Conservation (phyloP, 2,113 vertebrate species). For the Sphyrna mokarran region DNA sequence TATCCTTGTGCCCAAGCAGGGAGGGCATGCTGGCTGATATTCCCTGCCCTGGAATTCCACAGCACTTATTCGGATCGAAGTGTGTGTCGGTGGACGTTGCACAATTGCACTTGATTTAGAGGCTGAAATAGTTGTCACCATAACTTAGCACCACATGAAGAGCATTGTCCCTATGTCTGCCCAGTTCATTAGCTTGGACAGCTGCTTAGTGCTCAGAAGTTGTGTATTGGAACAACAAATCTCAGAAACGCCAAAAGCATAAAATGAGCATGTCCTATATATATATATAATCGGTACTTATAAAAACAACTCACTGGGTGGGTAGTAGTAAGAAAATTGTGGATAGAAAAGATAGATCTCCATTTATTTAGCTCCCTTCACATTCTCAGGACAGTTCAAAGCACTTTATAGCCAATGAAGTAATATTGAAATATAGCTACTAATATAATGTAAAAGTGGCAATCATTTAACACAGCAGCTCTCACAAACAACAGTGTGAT, state of each 20-base stretch:
- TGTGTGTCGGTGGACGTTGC: not conserved
- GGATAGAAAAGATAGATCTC: not conserved
- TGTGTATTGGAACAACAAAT: not conserved
- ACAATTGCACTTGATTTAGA: not conserved
- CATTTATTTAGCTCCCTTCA: not conserved
- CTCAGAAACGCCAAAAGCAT: not conserved
- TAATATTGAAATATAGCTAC: not conserved
- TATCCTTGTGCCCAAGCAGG: conserved; percentile 45
- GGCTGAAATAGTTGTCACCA: not conserved
- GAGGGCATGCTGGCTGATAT: conserved; percentile 44
- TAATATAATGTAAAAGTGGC: not conserved
- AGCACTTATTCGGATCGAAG: not conserved
- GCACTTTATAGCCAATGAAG: not conserved
- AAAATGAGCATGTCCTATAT: not conserved
- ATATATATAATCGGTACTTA: not conserved
- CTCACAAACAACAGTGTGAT: not conserved
- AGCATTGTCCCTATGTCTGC: not conserved
- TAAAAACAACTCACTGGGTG: not conserved
- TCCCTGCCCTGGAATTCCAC: conserved; percentile 50
- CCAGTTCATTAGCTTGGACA: not conserved
- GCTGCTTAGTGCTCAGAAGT: not conserved
- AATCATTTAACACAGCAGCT: not conserved
- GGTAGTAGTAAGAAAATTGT: not conserved
- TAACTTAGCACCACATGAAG: not conserved
- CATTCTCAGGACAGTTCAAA: not conserved